These are phyloP conservation scores for Ormyrus labotus DNA, from an alignment of 2,888 invertebrate genomes.

Conservation along the genomic window DNA sequence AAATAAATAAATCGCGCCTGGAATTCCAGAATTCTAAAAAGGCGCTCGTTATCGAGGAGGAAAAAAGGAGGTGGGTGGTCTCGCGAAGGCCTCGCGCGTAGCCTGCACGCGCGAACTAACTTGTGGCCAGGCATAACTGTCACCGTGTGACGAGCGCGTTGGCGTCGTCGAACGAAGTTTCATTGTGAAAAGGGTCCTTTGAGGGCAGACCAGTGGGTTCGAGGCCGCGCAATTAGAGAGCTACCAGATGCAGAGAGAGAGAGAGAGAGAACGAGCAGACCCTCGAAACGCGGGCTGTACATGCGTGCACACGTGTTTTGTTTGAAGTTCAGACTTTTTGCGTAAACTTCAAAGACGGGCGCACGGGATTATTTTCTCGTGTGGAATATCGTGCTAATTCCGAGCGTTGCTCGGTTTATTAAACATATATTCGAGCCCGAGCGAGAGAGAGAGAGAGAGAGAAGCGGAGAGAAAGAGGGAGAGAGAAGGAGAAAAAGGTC, in stretches of 20 bases:
- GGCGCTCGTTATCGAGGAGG: not conserved
- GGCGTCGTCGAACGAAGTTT: slow-evolving; percentile 35
- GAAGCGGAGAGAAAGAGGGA: no score
- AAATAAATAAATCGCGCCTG: no score
- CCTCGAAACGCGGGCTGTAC: no score
- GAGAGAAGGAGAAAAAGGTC: no score
- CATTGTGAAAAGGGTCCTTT: slow-evolving; percentile 40
- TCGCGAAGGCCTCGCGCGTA: not conserved
- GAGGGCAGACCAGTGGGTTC: not conserved
- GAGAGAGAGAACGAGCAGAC: no score
- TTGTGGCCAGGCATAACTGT: slow-evolving; percentile 34
- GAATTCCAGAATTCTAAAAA: no score
- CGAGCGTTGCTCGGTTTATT: slow-evolving; percentile 19
- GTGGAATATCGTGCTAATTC: slow-evolving; percentile 1
- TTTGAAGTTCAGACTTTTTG: slow-evolving; percentile 20
- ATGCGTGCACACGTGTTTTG: slow-evolving; percentile 1
- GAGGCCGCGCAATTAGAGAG: slow-evolving; percentile 44
- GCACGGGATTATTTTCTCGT: slow-evolving; percentile 25
- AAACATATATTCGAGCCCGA: slow-evolving; percentile 1
- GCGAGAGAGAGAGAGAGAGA: not conserved
- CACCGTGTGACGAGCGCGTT: not conserved
- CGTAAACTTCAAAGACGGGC: slow-evolving; percentile 26
- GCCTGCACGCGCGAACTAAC: slow-evolving; percentile 21
- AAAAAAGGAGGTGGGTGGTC: not conserved
- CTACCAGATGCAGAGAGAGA: slow-evolving; percentile 6